Evolutionary conservation across 2,113 vertebrate species (phyloP), one percentile per base, ranked within the genome.

Genomic region (Tenrec ecaudatus): DNA sequence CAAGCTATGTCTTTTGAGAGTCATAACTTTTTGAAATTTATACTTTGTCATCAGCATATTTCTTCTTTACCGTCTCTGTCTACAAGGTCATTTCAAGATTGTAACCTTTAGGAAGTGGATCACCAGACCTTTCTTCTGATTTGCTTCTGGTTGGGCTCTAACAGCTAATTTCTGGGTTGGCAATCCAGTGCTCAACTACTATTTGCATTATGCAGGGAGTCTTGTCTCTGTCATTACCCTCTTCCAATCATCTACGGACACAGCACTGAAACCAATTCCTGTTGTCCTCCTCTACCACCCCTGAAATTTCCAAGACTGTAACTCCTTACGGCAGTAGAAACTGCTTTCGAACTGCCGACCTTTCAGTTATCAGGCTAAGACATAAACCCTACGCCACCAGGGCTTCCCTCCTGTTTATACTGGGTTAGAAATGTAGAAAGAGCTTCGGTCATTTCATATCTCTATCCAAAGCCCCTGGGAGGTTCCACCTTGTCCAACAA

Each of bases 361-460:
- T 62, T 62, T 3, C 16, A 23, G 60, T 62, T 23, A 62, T 12
- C 60, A 62, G 16, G 16, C 22, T 62, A 23, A 62, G 2, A 62
- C 60, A 53, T 53, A 53, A 53, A 53, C 47, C 9, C 47, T 53
- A 53, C 12, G 17, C 19, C 60, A 62, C 60, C 22, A 12, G 68
- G 31, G 64, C 71, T 89, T 53, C 12, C 9, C 47, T 53, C 47
- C 47, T 53, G 47, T 53, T 53, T 53, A 53, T 53, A 53, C 47
- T 53, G 47, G 47, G 17, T 62, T 77, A 76, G 88, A 66, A 78
- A 83, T 81, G 71, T 57, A 93, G n/a, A 62, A 86, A 75, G 75
- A 62, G 4, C 53, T 75, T 22, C 0, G 3, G 22, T 10, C 60
- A 8, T n/a, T 92, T 80, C 31, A 76, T 27, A 25, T 22, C 16